These are phyloP conservation scores for Ellobium chinense DNA, from an alignment of 2,888 invertebrate species.

Conservation along the genomic window DNA sequence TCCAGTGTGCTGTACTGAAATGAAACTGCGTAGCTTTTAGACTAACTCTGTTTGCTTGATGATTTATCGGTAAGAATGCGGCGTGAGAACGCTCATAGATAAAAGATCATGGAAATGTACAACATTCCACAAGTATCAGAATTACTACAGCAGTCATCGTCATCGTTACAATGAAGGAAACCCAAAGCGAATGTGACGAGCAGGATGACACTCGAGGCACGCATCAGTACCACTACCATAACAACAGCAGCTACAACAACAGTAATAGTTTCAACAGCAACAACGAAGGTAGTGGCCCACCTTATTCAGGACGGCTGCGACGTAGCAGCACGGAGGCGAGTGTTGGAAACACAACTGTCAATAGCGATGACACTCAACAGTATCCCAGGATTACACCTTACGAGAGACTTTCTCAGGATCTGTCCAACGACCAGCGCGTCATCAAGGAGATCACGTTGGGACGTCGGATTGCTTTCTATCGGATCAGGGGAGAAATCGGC, in stretches of 20 bases:
- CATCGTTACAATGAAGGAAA: slow-evolving; percentile 23
- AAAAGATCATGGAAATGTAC: neutral
- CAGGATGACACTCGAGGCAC: neutral
- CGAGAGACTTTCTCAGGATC: slow-evolving; percentile 72
- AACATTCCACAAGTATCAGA: neutral
- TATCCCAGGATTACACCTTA: slow-evolving; percentile 66
- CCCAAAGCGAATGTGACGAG: neutral
- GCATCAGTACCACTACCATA: neutral
- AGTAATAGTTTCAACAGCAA: slow-evolving; percentile 3
- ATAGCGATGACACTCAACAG: slow-evolving; percentile 45
- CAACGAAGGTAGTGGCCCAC: neutral
- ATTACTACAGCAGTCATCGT: neutral
- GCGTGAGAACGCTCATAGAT: neutral
- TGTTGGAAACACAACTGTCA: slow-evolving; percentile 40
- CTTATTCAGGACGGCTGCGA: neutral
- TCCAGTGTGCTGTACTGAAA: too few species aligned
- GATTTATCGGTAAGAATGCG: neutral
- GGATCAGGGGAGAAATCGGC: slow-evolving; percentile 87
- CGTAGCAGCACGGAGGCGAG: slow-evolving; percentile 45
- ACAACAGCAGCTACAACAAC: slow-evolving; percentile 25
- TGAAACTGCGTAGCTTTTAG: too few species aligned
- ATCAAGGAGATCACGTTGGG: slow-evolving; percentile 85
- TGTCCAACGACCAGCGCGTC: slow-evolving; percentile 74
- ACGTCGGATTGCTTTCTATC: slow-evolving; percentile 87
- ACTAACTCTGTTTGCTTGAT: too few species aligned